Percentiles rank a stretch among this genome's conserved stretches.
These are phyloP conservation scores for Polydrusus cervinus DNA, from an alignment of 2,888 invertebrate species.

Conservation along the genomic window DNA sequence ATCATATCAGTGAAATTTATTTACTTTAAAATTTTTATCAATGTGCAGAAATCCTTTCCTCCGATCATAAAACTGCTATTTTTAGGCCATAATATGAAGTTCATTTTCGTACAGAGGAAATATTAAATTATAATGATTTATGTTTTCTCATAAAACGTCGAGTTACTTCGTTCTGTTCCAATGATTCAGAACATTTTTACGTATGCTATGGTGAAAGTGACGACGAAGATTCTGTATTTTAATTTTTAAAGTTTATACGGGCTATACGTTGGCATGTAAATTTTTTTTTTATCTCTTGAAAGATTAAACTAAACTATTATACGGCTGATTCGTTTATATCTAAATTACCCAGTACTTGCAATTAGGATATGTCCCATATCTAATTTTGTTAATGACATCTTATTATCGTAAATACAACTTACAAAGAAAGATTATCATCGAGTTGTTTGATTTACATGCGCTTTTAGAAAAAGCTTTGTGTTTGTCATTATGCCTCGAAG, in stretches of 20 bases:
- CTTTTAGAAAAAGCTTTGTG: not conserved
- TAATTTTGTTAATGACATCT: not conserved
- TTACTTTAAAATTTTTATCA: not conserved
- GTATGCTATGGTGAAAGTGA: too few species aligned
- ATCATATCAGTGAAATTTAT: not conserved
- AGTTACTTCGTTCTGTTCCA: not conserved
- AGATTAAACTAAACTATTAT: too few species aligned
- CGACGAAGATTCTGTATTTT: too few species aligned
- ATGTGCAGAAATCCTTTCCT: not conserved
- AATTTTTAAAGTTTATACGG: too few species aligned
- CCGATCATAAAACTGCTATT: not conserved
- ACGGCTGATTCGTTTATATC: too few species aligned
- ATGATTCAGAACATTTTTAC: too few species aligned
- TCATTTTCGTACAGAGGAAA: not conserved
- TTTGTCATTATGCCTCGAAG: not conserved
- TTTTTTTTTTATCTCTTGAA: too few species aligned
- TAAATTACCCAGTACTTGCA: not conserved
- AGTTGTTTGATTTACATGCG: constrained; percentile 1
- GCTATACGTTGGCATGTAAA: too few species aligned
- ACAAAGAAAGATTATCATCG: not conserved
- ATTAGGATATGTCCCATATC: not conserved
- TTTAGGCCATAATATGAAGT: not conserved
- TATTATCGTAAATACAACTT: not conserved
- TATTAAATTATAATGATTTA: not conserved
- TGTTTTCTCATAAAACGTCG: not conserved